Evolutionary conservation across 2,888 invertebrate species (phyloP).

Genomic region (Trilocha varians): DNA sequence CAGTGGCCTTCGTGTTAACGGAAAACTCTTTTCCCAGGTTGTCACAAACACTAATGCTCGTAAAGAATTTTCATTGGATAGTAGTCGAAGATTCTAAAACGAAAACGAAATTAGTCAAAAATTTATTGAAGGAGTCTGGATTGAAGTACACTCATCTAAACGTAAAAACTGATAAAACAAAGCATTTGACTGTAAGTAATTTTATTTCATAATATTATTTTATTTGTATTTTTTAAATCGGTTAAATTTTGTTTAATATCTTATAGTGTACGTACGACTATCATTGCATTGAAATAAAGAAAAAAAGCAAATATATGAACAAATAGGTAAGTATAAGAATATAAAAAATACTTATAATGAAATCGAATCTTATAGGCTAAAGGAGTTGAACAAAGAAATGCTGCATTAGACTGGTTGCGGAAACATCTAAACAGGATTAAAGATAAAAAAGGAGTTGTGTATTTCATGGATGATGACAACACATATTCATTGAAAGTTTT

Average conservation of each 20-base stretch:
- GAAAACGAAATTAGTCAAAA: conserved; percentile 80
- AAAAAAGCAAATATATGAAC: not conserved
- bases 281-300: too few species aligned
- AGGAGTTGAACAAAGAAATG: conserved; percentile 93
- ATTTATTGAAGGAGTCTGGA: conserved; percentile 78
- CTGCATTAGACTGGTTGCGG: conserved; percentile 87
- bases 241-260: not conserved
- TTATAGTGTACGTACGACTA: too few species aligned
- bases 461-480: conserved; percentile 98
- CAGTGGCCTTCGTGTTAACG: not conserved
- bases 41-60: conserved; percentile 88
- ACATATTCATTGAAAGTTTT: conserved; percentile 92
- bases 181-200: conserved; percentile 58
- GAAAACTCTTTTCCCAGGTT: conserved; percentile 66
- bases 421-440: conserved; percentile 67
- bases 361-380: conserved; percentile 69
- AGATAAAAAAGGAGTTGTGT: conserved; percentile 82
- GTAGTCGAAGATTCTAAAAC: conserved; percentile 88
- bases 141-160: conserved; percentile 78
- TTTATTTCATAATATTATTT: not conserved
- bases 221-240: not conserved
- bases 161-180: conserved; percentile 63
- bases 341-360: not conserved
- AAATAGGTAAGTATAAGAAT: too few species aligned
- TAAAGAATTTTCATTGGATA: conserved; percentile 94